Conservation (phyloP, 1,140 invertebrate genomes). For the Aphelinus certus region DNA sequence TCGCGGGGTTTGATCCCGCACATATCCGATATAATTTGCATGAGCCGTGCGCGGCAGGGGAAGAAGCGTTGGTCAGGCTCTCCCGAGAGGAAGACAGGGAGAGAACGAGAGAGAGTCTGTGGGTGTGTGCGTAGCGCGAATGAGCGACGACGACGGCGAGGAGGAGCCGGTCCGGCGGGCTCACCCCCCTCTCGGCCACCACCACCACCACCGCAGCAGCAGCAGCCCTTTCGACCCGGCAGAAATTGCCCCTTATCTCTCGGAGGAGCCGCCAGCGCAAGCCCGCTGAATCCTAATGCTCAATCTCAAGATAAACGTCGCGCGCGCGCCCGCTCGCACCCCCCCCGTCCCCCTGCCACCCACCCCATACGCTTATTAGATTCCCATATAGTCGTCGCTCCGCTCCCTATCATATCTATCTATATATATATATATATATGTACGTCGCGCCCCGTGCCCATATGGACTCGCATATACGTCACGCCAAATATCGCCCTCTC, state of each 20-base stretch:
- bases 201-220: too few relatives aligned
- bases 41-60: too few relatives aligned
- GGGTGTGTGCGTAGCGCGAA: background rate
- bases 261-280: background rate
- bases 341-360: background rate
- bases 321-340: too few relatives aligned
- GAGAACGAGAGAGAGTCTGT: background rate
- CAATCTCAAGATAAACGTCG: slow-evolving; percentile 34
- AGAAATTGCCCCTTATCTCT: slow-evolving; percentile 38
- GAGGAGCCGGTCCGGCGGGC: slow-evolving; percentile 4
- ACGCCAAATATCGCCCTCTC: too few relatives aligned
- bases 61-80: too few relatives aligned
- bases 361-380: slow-evolving; percentile 10
- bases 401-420: too few relatives aligned
- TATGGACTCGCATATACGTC: too few relatives aligned
- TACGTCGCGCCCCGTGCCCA: background rate
- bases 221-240: background rate
- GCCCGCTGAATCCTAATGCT: slow-evolving; percentile 29
- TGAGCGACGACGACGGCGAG: background rate
- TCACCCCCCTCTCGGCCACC: background rate
- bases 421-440: too few relatives aligned
- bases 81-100: background rate
- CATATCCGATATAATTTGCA: too few relatives aligned
- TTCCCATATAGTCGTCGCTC: slow-evolving; percentile 1
- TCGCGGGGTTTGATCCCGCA: too few relatives aligned